Base-by-base conservation (phyloP, 2,797 vertebrate genomes). In the Muraenolepis orangiensis region DNA sequence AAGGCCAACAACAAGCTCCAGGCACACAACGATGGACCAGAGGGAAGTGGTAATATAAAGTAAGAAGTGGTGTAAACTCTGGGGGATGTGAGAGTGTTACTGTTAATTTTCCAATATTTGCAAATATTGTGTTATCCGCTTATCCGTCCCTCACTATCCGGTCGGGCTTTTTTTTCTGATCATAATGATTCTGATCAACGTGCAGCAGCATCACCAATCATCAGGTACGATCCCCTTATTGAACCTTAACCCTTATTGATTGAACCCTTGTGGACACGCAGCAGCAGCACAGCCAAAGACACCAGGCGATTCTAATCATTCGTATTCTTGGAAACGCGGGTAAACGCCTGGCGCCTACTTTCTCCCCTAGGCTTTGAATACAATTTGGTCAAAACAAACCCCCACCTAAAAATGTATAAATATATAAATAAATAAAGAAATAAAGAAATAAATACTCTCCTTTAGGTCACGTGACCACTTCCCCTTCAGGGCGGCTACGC, bases 381-480 rank as follows among this genome's bases (percentile, higher is more conserved):
- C 64, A 30, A 66, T 30, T 66, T 66, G 4, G 29, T 16, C 4
- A 26, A 61, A 61, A 61, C n/a, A n/a, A n/a, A n/a, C n/a, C n/a
- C n/a, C n/a, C n/a, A n/a, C n/a, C n/a, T n/a, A n/a, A n/a, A n/a
- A n/a, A n/a, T n/a, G n/a, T n/a, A 23, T 5, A 7, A 61, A 61
- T 5, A 13, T 26, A 64, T 2, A 26, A 26, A 64, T 4, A 26
- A 3, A 13, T 23, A 6, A 61, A 23, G n/a, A 7, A 61, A 61
- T 5, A 13, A 64, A 64, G 3, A 26, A 26, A 64, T 4, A 26
- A 3, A 13, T 23, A 6, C 10, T 16, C 28, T 10, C 38, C 66
- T 3, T 20, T 42, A 70, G 46, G 20, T 90, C 87, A 90, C 80
- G 81, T 80, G 73, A 87, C 81, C 85, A 83, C 81, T 86, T 85